phyloP scores from a whole-genome alignment of 2,113 vertebrate genomes.

The Columba janthina region DNA sequence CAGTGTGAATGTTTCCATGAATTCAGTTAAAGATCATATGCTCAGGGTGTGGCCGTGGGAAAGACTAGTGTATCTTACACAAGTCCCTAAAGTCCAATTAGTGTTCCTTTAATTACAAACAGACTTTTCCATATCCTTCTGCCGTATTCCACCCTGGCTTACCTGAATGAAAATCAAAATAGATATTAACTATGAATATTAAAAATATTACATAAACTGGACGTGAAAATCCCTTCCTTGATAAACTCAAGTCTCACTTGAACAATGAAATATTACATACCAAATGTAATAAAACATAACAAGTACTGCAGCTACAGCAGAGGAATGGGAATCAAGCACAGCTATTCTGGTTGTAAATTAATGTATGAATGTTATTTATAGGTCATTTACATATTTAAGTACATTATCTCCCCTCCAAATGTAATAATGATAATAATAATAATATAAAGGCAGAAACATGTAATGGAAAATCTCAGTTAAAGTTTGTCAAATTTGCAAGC shows the following conservation, averaged over 20 bases:
- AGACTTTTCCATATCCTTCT: slow-evolving; percentile 66
- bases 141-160: not conserved
- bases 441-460: not conserved
- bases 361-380: not conserved
- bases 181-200: not conserved
- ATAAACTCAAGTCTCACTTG: not conserved
- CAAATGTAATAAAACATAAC: not conserved
- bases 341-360: not conserved
- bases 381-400: not conserved
- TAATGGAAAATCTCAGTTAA: not conserved
- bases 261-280: not conserved
- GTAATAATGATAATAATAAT: not conserved
- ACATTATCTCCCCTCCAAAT: not conserved
- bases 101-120: slow-evolving; percentile 52
- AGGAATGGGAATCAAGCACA: not conserved
- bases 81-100: slow-evolving; percentile 57
- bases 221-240: not conserved
- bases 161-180: slow-evolving; percentile 48
- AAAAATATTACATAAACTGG: not conserved
- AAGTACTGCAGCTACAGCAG: not conserved
- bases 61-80: slow-evolving; percentile 44
- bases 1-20: slow-evolving; percentile 23
- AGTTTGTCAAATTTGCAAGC: not conserved
- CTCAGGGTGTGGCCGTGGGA: slow-evolving; percentile 60
- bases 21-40: slow-evolving; percentile 62